These are phyloP conservation scores for Sebastes trivittatus DNA, from an alignment of 2,797 vertebrate species.

Conservation along the genomic window DNA sequence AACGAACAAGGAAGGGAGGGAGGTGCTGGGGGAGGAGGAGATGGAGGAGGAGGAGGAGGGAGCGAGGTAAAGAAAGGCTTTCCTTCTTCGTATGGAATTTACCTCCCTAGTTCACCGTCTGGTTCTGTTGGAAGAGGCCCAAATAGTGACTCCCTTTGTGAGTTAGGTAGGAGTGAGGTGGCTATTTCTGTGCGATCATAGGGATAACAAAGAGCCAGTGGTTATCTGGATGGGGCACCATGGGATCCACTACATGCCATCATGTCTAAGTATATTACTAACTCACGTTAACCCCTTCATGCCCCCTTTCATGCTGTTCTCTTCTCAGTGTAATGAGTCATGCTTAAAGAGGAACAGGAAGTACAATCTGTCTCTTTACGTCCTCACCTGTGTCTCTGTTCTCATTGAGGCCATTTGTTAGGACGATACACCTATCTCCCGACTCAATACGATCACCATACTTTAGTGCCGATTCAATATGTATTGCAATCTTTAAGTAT, in stretches of 20 bases:
- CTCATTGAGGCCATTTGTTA: background rate
- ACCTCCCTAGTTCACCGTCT: slow-evolving; percentile 59
- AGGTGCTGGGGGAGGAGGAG: slow-evolving; percentile 17
- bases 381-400: background rate
- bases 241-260: background rate
- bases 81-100: slow-evolving; percentile 71
- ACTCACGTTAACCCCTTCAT: background rate
- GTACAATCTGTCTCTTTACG: background rate
- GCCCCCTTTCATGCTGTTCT: background rate
- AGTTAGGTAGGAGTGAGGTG: slow-evolving; percentile 27
- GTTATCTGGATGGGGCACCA: background rate
- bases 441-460: too few species aligned
- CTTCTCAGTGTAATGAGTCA: background rate
- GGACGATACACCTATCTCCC: too few species aligned
- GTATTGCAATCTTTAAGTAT: too few species aligned
- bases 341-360: background rate
- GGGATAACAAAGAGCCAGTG: slow-evolving; percentile 17
- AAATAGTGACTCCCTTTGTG: slow-evolving; percentile 61
- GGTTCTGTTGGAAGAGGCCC: slow-evolving; percentile 57
- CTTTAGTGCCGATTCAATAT: too few species aligned
- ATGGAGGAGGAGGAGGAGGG: background rate
- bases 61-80: slow-evolving; percentile 61
- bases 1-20: slow-evolving; percentile 63
- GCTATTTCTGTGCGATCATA: slow-evolving; percentile 52
- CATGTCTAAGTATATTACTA: slow-evolving; percentile 8